Conservation (phyloP, 2,113 vertebrate genomes). For the Crotalus viridis region DNA sequence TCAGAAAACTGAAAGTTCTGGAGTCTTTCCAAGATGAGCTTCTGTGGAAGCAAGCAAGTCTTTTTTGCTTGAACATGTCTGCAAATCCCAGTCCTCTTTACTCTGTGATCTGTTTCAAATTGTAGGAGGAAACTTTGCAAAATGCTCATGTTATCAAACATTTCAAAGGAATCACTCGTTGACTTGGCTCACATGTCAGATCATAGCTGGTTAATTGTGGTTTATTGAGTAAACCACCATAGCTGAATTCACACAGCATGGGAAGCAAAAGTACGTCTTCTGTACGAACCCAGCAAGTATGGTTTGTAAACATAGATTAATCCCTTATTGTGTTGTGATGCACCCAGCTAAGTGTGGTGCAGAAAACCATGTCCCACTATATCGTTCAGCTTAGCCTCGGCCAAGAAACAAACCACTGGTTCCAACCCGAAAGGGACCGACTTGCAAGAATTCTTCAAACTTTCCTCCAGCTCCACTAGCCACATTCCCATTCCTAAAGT, state of each 20-base stretch:
- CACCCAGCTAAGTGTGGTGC: background rate
- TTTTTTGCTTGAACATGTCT: background rate
- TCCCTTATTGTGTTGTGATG: background rate
- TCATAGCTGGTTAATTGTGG: background rate
- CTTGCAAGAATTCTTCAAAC: background rate
- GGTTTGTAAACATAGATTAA: background rate
- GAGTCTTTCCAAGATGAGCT: background rate
- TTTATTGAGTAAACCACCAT: background rate
- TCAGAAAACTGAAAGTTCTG: background rate
- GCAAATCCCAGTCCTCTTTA: background rate
- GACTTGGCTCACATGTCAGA: background rate
- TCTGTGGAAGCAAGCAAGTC: background rate
- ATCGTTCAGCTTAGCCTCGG: background rate
- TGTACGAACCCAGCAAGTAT: background rate
- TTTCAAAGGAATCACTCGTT: background rate
- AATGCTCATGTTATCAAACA: background rate
- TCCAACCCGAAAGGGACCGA: background rate
- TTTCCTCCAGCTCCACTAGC: background rate
- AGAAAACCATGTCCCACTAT: background rate
- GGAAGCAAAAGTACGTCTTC: background rate
- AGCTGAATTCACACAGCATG: background rate
- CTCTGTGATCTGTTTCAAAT: background rate
- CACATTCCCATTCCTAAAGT: background rate
- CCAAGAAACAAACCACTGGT: background rate
- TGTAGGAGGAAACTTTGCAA: background rate